Conservation (phyloP, 1,140 invertebrate genomes). For the Papilio polyxenes region DNA sequence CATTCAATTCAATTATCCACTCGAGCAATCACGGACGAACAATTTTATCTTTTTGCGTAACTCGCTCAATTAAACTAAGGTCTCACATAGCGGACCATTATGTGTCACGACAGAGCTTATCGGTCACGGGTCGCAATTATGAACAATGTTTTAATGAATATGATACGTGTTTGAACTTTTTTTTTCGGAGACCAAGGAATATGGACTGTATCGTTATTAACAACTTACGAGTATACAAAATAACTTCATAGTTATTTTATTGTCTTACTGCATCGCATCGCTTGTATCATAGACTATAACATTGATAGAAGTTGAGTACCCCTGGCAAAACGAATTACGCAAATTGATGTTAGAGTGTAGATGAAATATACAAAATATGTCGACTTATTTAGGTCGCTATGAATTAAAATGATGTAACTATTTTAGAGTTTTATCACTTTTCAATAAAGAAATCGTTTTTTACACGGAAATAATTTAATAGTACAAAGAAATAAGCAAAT, state of each 20-base stretch:
- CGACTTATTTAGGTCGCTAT: background rate
- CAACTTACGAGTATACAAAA: background rate
- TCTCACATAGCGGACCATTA: slow-evolving; percentile 18
- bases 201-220: background rate
- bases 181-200: background rate
- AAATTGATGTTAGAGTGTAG: slow-evolving; percentile 11
- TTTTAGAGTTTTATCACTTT: no score
- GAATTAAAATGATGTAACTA: background rate
- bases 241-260: background rate
- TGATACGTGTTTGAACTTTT: background rate
- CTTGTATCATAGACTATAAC: background rate
- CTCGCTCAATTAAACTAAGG: slow-evolving; percentile 30
- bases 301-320: background rate
- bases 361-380: background rate
- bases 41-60: slow-evolving; percentile 32
- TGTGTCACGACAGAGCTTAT: slow-evolving; percentile 14
- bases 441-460: no score
- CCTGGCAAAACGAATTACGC: slow-evolving; percentile 6
- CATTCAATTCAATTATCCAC: slow-evolving; percentile 34
- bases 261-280: background rate
- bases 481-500: no score
- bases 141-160: background rate
- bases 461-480: no score
- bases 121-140: background rate
- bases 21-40: slow-evolving; percentile 24